phyloP scores from a whole-genome alignment of 2,888 invertebrate genomes.

The Tupiocoris notatus region DNA sequence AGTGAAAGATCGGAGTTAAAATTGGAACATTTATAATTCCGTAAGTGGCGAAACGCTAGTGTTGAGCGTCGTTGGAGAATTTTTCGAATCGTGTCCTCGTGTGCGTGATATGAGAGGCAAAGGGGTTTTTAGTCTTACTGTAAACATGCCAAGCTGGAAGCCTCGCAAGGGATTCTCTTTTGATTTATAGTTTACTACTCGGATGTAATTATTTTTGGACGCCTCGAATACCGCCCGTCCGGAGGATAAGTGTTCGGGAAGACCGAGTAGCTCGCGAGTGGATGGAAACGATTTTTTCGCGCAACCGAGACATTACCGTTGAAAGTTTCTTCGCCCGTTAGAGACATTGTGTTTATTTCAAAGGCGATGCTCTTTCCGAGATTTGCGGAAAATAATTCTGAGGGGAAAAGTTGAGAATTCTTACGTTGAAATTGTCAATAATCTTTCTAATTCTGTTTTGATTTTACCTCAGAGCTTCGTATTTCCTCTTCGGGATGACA shows the following conservation, averaged over 20 bases:
- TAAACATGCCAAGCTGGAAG: slow-evolving; percentile 23
- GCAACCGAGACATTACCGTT: slow-evolving; percentile 4
- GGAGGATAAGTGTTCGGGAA: no score
- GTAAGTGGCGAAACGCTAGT: neutral
- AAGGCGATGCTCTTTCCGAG: no score
- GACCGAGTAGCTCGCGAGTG: neutral
- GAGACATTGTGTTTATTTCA: no score
- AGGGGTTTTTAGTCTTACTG: slow-evolving; percentile 29
- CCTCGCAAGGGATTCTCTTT: neutral
- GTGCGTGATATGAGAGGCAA: neutral
- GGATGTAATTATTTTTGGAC: slow-evolving; percentile 35
- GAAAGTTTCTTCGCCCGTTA: no score
- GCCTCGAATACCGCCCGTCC: neutral
- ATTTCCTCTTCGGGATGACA: no score
- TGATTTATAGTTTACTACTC: slow-evolving; percentile 37
- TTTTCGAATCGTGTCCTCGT: neutral
- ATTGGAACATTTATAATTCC: neutral
- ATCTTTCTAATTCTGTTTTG: no score
- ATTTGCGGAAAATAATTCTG: no score
- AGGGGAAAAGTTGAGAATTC: no score
- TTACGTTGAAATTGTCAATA: no score
- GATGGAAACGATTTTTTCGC: neutral
- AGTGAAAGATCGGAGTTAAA: neutral
- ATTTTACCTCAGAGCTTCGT: no score
- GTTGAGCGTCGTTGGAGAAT: neutral